Base-by-base conservation (phyloP, 2,797 vertebrate species). In the Trematomus bernacchii region DNA sequence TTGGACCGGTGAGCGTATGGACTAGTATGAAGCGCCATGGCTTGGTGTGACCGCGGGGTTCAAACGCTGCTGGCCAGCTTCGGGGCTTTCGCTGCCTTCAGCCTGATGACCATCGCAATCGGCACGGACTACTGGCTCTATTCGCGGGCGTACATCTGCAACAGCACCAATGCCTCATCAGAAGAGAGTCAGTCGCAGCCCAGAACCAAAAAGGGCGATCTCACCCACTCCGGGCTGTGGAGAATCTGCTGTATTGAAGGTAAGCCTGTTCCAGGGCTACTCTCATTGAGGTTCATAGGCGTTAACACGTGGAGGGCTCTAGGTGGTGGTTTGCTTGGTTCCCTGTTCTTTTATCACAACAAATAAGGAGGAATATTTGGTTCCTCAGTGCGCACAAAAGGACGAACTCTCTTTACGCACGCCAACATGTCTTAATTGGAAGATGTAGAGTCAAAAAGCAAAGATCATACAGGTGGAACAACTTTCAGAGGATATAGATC, bases 41-140 rank as follows among this genome's bases (percentile, higher is more conserved):
- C 95, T 94, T 97, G 97, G 96, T 98, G 96, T 96, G 97, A 99
- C 93, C 97, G 97, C 88, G 97, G 97, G 92, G 95, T 98, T 93
- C 98, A 99, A 93, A 96, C 97, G 94, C 95, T 99, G 90, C 95
- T 99, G 94, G 97, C 97, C 94, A 97, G 97, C 58, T 96, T 95
- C 76, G 98, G 98, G 76, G 97, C 98, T 93, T 99, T 99, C 87
- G 95, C 97, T 67, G 98, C 98, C 84, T 99, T 99, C 94, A 97
- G 98, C 92, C 96, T 99, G 82, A 99, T 99, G 98, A 97, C 96
- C 93, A 97, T 99, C 91, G 97, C 98, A 87, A 96, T 99, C 88
- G 98, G 98, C 77, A 99, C 98, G 88, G 97, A 99, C 94, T 99
- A 98, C 94, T 98, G 98, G 98, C 97, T 99, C 51, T 99, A 99